Base-by-base conservation (phyloP, 1,140 invertebrate genomes). In the Melipona quadrifasciata region DNA sequence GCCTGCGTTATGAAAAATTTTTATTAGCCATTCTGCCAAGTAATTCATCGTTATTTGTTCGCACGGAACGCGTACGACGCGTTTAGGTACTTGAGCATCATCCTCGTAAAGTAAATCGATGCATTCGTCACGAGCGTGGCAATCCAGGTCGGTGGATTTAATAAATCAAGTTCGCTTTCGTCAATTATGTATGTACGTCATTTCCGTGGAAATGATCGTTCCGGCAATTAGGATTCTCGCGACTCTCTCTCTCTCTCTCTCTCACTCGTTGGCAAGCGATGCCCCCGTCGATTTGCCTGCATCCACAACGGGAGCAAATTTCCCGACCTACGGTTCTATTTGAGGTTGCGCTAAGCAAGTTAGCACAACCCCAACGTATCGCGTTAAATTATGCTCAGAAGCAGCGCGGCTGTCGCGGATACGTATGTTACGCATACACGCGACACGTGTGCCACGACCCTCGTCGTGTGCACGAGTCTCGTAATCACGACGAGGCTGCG, bases 261-360 rank as follows among this genome's bases (percentile, higher is more conserved):
- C 39, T 19, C 79, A 71, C 55, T 19, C 53, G 67, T 58, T 31
- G 75, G 53, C 82, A 53, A 61, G 47, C 61, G 82, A 84, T 76
- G 75, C 55, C 55, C 21, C 21, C 67, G 82, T 78, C 75, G 65
- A 78, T 79, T 61, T 51, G 58, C 57, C 51, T 27, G 67, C 84
- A 76, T 83, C 65, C 31, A 31, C 86, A 58, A 90, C 87, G 93
- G 91, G 90, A 94, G 93, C 93, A 95, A 95, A 95, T 95, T 95
- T 94, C 94, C 94, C 93, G 92, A 91, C 94, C 94, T 95, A 94
- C 94, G 92, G 78, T 84, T 84, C 83, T 84, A 84, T 84, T 91
- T 92, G 92, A 93, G 94, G 94, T 94, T 93, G 92, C 94, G 93
- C 93, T 95, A 95, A 95, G 93, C 94, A 95, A 93, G 92, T 94